Conservation (phyloP, 2,797 vertebrate genomes). For the Pangasius macronema region DNA sequence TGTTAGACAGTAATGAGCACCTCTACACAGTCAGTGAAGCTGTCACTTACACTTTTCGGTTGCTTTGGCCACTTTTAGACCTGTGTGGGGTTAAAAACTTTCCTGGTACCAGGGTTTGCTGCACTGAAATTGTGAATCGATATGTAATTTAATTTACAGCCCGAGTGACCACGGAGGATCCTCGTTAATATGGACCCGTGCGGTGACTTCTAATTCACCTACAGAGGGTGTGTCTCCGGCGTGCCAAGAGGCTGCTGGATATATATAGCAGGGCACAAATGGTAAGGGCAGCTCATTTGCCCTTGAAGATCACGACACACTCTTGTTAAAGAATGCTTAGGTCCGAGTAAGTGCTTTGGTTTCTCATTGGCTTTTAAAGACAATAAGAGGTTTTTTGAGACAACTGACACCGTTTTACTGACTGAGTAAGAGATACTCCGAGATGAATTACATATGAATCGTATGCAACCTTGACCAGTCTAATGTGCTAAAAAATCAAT, state of each 20-base stretch:
- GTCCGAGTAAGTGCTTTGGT: constrained; percentile 7
- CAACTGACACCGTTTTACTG: constrained; percentile 51
- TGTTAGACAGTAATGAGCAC: constrained; percentile 44
- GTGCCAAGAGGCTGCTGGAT: constrained; percentile 54
- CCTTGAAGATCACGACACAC: constrained; percentile 67
- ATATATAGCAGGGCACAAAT: constrained; percentile 16
- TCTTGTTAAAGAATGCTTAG: constrained; percentile 59
- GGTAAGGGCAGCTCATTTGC: constrained; percentile 60
- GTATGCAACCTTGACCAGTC: constrained; percentile 9
- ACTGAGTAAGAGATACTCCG: constrained; percentile 60
- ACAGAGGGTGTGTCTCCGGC: constrained; percentile 60
- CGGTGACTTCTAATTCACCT: constrained; percentile 55
- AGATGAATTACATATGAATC: constrained; percentile 24
- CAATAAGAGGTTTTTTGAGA: neutral
- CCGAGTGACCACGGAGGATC: constrained; percentile 64
- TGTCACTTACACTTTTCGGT: constrained; percentile 60
- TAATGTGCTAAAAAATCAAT: constrained; percentile 37
- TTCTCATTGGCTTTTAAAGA: neutral
- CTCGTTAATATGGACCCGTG: constrained; percentile 67
- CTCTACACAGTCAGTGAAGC: constrained; percentile 57
- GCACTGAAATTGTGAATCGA: constrained; percentile 64
- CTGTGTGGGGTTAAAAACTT: constrained; percentile 31
- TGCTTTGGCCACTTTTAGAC: constrained; percentile 59
- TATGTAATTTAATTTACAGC: constrained; percentile 71
- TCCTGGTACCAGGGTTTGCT: constrained; percentile 45